Conservation (phyloP, 2,113 vertebrate species). For the Trinectes maculatus region DNA sequence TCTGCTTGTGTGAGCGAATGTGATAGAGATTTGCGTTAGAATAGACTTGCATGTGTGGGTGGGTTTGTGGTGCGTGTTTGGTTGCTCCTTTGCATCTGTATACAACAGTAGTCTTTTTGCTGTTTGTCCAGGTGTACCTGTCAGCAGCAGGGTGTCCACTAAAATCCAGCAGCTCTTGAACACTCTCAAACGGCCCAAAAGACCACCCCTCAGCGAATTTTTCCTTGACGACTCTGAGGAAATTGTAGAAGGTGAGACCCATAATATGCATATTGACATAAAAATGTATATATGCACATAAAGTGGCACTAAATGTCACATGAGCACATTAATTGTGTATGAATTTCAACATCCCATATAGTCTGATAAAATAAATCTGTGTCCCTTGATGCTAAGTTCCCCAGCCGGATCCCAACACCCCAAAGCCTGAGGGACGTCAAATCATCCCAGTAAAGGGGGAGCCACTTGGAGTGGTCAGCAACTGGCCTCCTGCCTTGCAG, state of each 20-base stretch:
- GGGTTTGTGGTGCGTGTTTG: constrained; percentile 15
- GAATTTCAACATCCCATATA: too few species aligned
- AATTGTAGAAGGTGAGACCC: constrained; percentile 95
- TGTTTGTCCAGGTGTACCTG: constrained; percentile 89
- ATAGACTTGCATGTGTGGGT: constrained; percentile 47
- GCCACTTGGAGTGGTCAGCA: constrained; percentile 95
- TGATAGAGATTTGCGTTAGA: constrained; percentile 39
- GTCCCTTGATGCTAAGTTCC: constrained; percentile 82
- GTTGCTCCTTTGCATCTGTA: constrained; percentile 35
- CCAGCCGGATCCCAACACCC: constrained; percentile 95
- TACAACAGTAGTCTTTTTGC: constrained; percentile 36
- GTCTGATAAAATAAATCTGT: too few species aligned
- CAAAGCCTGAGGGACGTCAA: constrained; percentile 94
- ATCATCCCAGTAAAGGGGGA: constrained; percentile 97
- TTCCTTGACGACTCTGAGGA: constrained; percentile 97
- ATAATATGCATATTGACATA: constrained; percentile 18
- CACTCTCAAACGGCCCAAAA: constrained; percentile 96
- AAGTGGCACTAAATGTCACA: background rate
- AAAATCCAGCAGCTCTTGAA: constrained; percentile 99
- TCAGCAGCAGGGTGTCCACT: constrained; percentile 94
- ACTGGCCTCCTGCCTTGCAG: constrained; percentile 97
- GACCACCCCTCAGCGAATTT: constrained; percentile 94
- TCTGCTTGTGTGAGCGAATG: constrained; percentile 40
- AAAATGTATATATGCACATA: background rate
- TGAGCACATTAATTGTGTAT: background rate